phyloP scores from a whole-genome alignment of 1,140 invertebrate species.

The Spodoptera litura region DNA sequence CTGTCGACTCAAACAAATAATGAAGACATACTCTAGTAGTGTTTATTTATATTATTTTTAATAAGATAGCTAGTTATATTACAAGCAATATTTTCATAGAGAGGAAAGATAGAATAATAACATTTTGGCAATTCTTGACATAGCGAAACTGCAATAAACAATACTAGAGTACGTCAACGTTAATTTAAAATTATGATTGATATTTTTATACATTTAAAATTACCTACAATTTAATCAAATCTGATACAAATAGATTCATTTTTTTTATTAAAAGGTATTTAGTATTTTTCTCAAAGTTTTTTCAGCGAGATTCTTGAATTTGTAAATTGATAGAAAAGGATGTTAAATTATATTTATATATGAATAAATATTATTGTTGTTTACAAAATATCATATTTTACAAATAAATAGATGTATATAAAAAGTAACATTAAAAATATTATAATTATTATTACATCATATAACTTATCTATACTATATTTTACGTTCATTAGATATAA shows the following conservation, averaged over 20 bases:
- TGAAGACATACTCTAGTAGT: no score
- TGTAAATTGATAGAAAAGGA: slow-evolving; percentile 37
- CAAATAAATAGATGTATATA: no score
- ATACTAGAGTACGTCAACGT: neutral
- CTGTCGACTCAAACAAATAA: no score
- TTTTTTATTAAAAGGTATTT: neutral
- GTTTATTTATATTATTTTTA: no score
- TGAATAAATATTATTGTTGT: neutral
- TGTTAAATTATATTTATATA: slow-evolving; percentile 17
- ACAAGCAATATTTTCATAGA: neutral
- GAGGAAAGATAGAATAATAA: neutral
- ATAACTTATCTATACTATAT: no score
- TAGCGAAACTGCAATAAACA: neutral
- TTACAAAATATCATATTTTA: neutral
- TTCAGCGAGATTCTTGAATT: slow-evolving; percentile 27
- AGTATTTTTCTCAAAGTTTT: neutral
- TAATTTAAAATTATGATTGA: slow-evolving; percentile 22
- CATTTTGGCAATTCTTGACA: slow-evolving; percentile 22
- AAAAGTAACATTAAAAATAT: no score
- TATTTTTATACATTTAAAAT: slow-evolving; percentile 4
- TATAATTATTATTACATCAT: no score
- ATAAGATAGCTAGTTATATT: no score
- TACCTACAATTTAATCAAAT: slow-evolving; percentile 31
- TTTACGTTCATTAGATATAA: no score
- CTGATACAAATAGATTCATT: slow-evolving; percentile 4